Base-by-base conservation (phyloP, 2,797 vertebrate species). In the Sebastes oblongus region DNA sequence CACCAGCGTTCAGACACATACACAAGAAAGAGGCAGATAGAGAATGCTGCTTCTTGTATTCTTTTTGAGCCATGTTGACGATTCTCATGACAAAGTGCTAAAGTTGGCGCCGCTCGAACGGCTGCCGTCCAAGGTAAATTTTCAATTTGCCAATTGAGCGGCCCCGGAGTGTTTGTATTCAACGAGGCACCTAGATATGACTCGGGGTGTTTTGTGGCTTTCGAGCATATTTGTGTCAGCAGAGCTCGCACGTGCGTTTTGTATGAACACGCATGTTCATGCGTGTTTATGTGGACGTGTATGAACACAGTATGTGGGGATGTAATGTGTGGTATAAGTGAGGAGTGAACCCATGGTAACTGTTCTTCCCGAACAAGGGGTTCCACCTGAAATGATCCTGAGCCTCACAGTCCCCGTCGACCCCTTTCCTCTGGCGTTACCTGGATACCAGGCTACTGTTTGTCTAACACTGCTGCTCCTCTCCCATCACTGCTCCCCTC, bases 1-100 rank as follows among this genome's bases (percentile, higher is more conserved):
- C 52, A 22, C 64, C 34, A 10, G 60, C 60, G 30, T 6, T 34
- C 9, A 20, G 59, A 62, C 30, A 36, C 42, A 54, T 3, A 77
- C 76, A 77, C 70, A 75, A 68, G 55, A 75, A 50, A 68, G 39
- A 66, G 39, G 72, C 67, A 68, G 80, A 69, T 25, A 46, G 80
- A 90, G 84, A 93, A 89, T 52, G 87, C 76, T 24, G 85, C 87
- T 89, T 91, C 89, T 92, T 90, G 88, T 91, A 54, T 91, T 93
- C 84, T 93, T 93, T 93, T 93, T 64, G 91, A 92, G 84, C 81
- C 86, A 82, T 94, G 94, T 94, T 92, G 94, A 82, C 30, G 72
- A 93, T 90, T 94, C 89, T 92, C 75, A 10, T 91, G 92, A 94
- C 94, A 94, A 93, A 93, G 93, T 92, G 94, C 66, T 80, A 93